Evolutionary conservation across 2,797 vertebrate species (phyloP).

Genomic region (Scolopax bukidnonensis): DNA sequence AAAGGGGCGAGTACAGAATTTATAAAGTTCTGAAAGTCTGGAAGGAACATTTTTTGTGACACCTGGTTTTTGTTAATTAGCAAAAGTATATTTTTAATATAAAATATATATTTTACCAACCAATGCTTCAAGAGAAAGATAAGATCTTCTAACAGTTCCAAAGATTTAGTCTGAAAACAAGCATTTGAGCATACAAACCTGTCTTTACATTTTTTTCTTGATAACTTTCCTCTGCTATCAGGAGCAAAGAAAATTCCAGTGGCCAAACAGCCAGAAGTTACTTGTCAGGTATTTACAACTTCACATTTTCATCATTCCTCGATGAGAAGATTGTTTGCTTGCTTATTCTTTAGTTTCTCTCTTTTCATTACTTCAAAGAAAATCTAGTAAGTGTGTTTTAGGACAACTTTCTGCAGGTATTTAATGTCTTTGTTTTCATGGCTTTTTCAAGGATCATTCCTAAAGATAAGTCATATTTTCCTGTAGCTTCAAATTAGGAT

Average conservation of each 20-base stretch:
- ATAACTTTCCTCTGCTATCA: background rate
- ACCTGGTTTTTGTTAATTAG: background rate
- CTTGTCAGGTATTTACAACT: conserved; percentile 53
- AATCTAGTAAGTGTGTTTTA: background rate
- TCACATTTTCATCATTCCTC: conserved; percentile 54
- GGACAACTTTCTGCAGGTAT: background rate
- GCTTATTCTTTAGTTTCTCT: background rate
- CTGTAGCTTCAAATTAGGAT: background rate
- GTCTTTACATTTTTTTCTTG: background rate
- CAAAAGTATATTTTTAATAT: background rate
- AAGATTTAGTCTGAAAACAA: background rate
- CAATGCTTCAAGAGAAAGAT: background rate
- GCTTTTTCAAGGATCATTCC: background rate
- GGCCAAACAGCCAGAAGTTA: background rate
- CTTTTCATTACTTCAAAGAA: background rate
- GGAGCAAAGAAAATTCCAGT: background rate
- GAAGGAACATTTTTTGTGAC: background rate
- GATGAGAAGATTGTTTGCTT: conserved; percentile 10
- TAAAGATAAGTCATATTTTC: background rate
- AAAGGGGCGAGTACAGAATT: background rate
- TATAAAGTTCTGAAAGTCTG: background rate
- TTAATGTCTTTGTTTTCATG: background rate
- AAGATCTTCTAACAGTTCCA: background rate
- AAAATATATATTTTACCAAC: background rate
- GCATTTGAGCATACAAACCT: background rate